Base-by-base conservation (phyloP, 2,797 vertebrate genomes). In the Botia almorhae region DNA sequence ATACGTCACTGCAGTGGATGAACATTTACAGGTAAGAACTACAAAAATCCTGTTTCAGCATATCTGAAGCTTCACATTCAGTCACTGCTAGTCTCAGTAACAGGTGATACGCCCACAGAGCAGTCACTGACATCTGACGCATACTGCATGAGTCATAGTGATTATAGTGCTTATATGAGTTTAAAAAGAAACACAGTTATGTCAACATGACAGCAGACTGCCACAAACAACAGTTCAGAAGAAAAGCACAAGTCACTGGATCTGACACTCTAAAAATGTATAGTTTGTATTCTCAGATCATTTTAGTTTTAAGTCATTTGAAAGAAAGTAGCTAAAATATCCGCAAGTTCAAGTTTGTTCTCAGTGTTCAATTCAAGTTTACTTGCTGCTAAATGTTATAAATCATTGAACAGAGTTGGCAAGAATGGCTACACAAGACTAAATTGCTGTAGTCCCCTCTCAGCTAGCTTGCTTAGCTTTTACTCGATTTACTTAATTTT, bases 1-100 rank as follows among this genome's bases (percentile, higher is more conserved):
- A 89, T 96, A 97, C n/a, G 91, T 96, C 86, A 93, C 93, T 23
- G 91, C 94, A 83, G 86, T 93, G 92, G 95, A 95, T 64, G 91
- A 93, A 68, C 86, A 83, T 8, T 89, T 91, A 76, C 90, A 91
- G 91, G 93, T 94, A 81, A 51, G 11, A 14, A 4, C 17, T 64
- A 76, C 17, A 58, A 61, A 19, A 0, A 3, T 12, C 19, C n/a
- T 23, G 2, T 36, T 60, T 33, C 39, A 58, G 64, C 10, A 13
- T 26, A 55, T 43, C 17, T 74, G 17, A n/a, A 1, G 33, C n/a
- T 21, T 19, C 10, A 23, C 17, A n/a, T 60, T 21, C 12, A 23
- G 56, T 58, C 23, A 21, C 3, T 10, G 19, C 11, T 13, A 6
- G 21, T 26, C 21, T 60, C 3, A 21, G 11, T 1, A 5, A 26